Percentiles rank a stretch among this genome's conserved stretches.
Evolutionary conservation across 2,113 vertebrate genomes (phyloP).

Genomic region (Tupaia chinensis): DNA sequence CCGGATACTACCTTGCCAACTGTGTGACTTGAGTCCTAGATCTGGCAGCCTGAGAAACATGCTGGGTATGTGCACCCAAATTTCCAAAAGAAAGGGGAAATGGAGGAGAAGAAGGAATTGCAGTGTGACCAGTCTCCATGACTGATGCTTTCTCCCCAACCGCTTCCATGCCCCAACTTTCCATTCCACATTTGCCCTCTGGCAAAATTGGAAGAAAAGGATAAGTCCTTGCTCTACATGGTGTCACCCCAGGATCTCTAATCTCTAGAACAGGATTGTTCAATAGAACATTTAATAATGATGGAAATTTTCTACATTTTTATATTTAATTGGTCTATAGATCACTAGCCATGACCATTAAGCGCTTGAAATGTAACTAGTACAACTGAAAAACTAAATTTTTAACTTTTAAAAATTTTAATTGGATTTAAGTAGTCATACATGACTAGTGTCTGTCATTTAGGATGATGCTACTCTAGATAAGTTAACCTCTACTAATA

Average conservation of each 20-base stretch:
- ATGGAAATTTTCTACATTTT: neutral
- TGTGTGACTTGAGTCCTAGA: no score
- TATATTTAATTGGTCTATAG: neutral
- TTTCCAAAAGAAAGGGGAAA: no score
- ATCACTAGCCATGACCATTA: neutral
- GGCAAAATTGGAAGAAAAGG: neutral
- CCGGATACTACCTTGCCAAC: no score
- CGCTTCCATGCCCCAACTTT: no score
- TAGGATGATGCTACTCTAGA: neutral
- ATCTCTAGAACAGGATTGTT: neutral
- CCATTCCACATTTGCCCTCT: no score
- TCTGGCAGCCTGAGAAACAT: no score
- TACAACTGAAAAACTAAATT: neutral
- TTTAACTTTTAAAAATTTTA: neutral
- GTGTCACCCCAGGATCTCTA: no score
- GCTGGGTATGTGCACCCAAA: no score
- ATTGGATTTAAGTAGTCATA: neutral
- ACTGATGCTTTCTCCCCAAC: no score
- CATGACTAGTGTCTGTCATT: neutral
- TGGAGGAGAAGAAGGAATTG: no score
- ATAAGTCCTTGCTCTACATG: neutral
- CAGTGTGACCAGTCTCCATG: no score
- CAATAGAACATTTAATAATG: neutral
- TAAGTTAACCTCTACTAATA: neutral
- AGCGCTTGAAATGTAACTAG: neutral